These are phyloP conservation scores for Monochamus saltuarius DNA, from an alignment of 1,140 invertebrate genomes.

Conservation along the genomic window DNA sequence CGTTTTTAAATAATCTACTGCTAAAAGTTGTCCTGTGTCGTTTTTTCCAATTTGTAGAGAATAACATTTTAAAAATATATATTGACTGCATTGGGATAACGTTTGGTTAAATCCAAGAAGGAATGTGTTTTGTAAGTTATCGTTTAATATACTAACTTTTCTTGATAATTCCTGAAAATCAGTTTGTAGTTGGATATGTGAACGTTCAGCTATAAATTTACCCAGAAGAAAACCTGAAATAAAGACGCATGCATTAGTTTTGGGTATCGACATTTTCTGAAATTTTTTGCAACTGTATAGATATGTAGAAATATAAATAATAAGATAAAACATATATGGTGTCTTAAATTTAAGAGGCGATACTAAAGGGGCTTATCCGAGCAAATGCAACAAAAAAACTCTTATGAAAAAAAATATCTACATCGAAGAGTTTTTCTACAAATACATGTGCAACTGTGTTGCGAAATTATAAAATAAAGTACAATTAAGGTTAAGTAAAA, in stretches of 20 bases:
- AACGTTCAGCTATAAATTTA: background rate
- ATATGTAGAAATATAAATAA: too few species aligned
- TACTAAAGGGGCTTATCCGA: too few species aligned
- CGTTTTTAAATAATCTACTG: background rate
- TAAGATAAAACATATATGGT: too few species aligned
- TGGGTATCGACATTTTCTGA: too few species aligned
- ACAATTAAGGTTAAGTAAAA: too few species aligned
- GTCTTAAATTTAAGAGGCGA: too few species aligned
- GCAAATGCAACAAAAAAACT: too few species aligned
- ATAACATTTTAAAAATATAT: conserved; percentile 2
- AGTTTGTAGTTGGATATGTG: background rate
- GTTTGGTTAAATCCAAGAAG: background rate
- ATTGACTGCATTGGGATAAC: background rate
- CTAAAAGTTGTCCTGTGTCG: conserved; percentile 2
- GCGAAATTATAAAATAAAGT: too few species aligned
- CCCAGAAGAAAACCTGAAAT: conserved; percentile 4
- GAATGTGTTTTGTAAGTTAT: conserved; percentile 2
- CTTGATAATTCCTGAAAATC: background rate
- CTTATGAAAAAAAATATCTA: too few species aligned
- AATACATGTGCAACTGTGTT: too few species aligned
- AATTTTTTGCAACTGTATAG: too few species aligned
- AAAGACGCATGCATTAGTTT: background rate
- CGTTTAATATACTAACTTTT: background rate
- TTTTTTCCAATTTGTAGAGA: conserved; percentile 3
- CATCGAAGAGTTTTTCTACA: too few species aligned